Base-by-base conservation (phyloP, 2,888 invertebrate species). In the Cartodere bifasciata region DNA sequence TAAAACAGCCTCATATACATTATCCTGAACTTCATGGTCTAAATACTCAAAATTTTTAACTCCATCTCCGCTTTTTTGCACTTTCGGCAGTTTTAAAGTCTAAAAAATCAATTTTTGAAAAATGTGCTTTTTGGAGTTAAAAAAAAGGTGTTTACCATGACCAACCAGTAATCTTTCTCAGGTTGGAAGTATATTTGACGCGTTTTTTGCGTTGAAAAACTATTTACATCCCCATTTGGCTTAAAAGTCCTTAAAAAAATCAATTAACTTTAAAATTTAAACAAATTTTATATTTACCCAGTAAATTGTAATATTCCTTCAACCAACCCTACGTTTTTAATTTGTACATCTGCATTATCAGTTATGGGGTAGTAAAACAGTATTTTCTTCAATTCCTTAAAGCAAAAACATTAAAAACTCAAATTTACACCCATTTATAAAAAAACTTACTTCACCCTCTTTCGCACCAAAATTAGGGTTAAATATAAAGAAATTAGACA, bases 261-360 rank as follows among this genome's bases (percentile, higher is more conserved):
- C n/a, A 64, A 35, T 34, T 40, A 11, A 30, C 12, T n/a, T n/a
- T n/a, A n/a, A n/a, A n/a, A n/a, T n/a, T n/a, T n/a, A n/a, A n/a
- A n/a, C n/a, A n/a, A n/a, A n/a, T n/a, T n/a, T n/a, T n/a, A n/a
- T n/a, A 62, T 73, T 70, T 72, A 92, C 91, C 82, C 75, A 45
- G 92, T 83, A 63, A 97, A 97, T 56, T 88, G 85, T 27, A 92
- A 81, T 31, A 95, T 84, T 20, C 94, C 95, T 67, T 95, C 94
- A 55, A 88, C 87, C 23, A 97, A 66, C 2, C 97, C 95, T 41
- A 95, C 83, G 60, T 86, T 82, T 60, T 84, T 88, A 48, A 94
- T 82, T 58, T 90, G 83, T 4, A 74, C 74, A 57, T 92, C 88
- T 12, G 75, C 54, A 46, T 80, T 75, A 16, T 78, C 73, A 46